Percentiles rank a stretch among this genome's conserved stretches.
These are phyloP conservation scores for Peromyscus aztecus DNA, from an alignment of 2,797 vertebrate genomes.

Conservation along the genomic window DNA sequence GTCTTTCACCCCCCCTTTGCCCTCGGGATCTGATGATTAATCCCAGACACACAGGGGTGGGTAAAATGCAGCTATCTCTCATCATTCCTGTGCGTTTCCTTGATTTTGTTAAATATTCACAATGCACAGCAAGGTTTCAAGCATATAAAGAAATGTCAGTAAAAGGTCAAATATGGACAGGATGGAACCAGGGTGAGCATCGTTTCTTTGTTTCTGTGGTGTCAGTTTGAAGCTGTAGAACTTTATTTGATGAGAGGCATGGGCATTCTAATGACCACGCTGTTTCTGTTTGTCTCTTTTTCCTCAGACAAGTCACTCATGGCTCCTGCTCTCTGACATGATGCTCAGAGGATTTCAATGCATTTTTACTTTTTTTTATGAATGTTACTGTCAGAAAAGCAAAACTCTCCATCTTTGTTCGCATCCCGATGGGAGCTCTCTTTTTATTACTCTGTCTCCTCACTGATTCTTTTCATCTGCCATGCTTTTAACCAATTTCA, in stretches of 20 bases:
- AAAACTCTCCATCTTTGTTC: not conserved
- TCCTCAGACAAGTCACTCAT: not conserved
- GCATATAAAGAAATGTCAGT: not conserved
- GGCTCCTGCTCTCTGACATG: not conserved
- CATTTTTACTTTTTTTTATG: constrained; percentile 26
- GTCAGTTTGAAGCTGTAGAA: not conserved
- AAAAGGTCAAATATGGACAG: not conserved
- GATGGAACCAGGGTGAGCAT: not conserved
- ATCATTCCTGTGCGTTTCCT: not conserved
- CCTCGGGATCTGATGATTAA: not conserved
- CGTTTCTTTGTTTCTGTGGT: not conserved
- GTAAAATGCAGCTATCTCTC: not conserved
- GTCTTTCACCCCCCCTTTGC: not conserved
- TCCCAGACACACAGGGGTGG: not conserved
- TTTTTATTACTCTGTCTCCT: not conserved
- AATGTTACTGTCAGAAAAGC: not conserved
- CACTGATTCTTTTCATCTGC: not conserved
- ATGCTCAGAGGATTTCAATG: not conserved
- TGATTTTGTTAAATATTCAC: not conserved
- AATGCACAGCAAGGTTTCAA: rapidly evolving
- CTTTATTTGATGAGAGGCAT: not conserved
- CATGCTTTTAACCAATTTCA: not conserved
- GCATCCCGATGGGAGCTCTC: not conserved
- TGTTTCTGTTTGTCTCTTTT: not conserved
- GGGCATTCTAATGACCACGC: not conserved